Conservation (phyloP, 2,797 vertebrate genomes). For the Eulemur rubriventer region DNA sequence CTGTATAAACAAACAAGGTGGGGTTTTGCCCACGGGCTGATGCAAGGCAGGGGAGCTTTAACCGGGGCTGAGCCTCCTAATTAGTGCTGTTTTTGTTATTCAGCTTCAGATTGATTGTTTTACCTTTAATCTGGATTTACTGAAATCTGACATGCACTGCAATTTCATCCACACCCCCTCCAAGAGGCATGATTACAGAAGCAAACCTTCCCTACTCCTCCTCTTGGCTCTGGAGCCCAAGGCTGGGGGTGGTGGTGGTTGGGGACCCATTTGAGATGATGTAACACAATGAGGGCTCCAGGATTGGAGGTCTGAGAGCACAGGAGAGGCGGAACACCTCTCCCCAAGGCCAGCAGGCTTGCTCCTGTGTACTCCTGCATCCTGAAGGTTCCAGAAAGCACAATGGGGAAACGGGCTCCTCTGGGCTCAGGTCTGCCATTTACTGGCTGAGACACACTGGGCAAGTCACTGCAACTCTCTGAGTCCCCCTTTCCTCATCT, state of each 20-base stretch:
- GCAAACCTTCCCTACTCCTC: background rate
- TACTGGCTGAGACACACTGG: background rate
- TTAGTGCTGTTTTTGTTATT: conserved; percentile 70
- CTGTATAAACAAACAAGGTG: conserved; percentile 65
- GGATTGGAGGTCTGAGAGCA: background rate
- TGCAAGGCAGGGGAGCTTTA: conserved; percentile 38
- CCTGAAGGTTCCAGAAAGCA: background rate
- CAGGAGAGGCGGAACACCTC: accelerated
- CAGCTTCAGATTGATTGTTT: conserved; percentile 56
- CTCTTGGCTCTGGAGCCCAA: background rate
- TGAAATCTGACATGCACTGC: conserved; percentile 44
- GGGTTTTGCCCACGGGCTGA: background rate
- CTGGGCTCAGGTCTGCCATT: background rate
- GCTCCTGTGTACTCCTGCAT: background rate
- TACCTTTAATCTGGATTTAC: conserved; percentile 69
- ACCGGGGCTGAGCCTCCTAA: conserved; percentile 55
- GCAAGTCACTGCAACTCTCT: background rate
- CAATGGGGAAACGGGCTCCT: accelerated
- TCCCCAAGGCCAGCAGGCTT: background rate
- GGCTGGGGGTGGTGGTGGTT: background rate
- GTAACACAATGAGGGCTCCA: background rate
- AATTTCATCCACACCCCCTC: conserved; percentile 38
- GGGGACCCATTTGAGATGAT: background rate
- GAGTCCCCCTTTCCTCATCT: background rate
- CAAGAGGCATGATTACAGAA: background rate